A percentile compares a stretch with the other conserved stretches of the same genome.
Conservation (phyloP, 2,797 vertebrate species). For the Sebastes jordani region DNA sequence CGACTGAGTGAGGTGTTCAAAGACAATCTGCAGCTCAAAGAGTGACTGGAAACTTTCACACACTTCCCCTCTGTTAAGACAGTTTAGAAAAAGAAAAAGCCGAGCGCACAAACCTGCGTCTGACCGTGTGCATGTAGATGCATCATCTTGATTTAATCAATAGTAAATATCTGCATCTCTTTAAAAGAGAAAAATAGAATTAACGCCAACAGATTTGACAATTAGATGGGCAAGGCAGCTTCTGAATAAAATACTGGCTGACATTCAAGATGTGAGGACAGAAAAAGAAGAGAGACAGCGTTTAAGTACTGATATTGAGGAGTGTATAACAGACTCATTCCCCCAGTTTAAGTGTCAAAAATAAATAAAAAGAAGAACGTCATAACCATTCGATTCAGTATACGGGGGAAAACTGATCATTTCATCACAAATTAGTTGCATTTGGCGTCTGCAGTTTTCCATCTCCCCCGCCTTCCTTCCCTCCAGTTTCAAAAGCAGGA, state of each 20-base stretch:
- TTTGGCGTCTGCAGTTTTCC: constrained; percentile 60
- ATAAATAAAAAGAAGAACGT: constrained; percentile 68
- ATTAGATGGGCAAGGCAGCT: constrained; percentile 79
- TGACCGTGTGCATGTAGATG: constrained; percentile 60
- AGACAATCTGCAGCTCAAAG: constrained; percentile 19
- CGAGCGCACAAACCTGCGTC: constrained; percentile 46
- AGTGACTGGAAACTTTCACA: constrained; percentile 29
- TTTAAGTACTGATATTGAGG: constrained; percentile 77
- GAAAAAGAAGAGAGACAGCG: constrained; percentile 54
- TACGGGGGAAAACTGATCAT: constrained; percentile 55
- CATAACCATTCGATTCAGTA: constrained; percentile 71
- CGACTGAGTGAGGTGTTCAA: constrained; percentile 6
- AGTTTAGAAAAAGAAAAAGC: constrained; percentile 56
- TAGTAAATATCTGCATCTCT: constrained; percentile 63
- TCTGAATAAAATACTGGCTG: constrained; percentile 84
- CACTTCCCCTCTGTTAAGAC: constrained; percentile 58
- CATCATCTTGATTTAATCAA: constrained; percentile 66
- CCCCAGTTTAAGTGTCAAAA: constrained; percentile 70
- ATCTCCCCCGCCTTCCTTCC: constrained; percentile 1
- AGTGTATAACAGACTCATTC: constrained; percentile 75
- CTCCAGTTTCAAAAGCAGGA: constrained; percentile 62
- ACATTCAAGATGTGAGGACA: constrained; percentile 70
- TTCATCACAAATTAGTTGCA: constrained; percentile 64
- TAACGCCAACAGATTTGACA: constrained; percentile 64
- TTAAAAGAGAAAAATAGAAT: constrained; percentile 50